phyloP scores from a whole-genome alignment of 2,888 invertebrate genomes.

The Clanis bilineata region DNA sequence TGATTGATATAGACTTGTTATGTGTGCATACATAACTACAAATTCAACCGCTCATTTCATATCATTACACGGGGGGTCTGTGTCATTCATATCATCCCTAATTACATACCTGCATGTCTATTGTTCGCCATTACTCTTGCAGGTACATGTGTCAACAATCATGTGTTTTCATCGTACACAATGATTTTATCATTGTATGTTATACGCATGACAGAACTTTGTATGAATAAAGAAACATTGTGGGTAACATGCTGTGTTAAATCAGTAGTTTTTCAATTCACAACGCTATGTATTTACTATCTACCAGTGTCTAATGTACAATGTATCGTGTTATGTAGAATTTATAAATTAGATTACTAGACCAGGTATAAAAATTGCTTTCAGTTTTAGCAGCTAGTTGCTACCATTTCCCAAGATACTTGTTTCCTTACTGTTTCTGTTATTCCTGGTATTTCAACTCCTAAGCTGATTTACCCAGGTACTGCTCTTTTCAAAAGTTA shows the following conservation, averaged over 20 bases:
- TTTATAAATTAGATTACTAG: no score
- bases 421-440: no score
- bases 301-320: background rate
- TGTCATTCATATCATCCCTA: background rate
- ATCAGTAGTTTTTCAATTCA: background rate
- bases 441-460: no score
- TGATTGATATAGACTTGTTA: no score
- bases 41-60: background rate
- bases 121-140: background rate
- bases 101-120: background rate
- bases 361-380: no score
- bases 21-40: background rate
- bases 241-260: background rate
- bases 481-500: no score
- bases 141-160: background rate
- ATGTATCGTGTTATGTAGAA: background rate
- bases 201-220: background rate
- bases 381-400: no score
- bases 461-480: no score
- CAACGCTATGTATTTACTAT: background rate
- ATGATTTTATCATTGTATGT: background rate
- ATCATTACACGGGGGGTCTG: background rate
- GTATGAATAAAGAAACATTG: constrained; percentile 2
- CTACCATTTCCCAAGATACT: no score
- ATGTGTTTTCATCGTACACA: background rate